Evolutionary conservation across 2,113 vertebrate genomes (phyloP).

Genomic region (Notechis scutatus): DNA sequence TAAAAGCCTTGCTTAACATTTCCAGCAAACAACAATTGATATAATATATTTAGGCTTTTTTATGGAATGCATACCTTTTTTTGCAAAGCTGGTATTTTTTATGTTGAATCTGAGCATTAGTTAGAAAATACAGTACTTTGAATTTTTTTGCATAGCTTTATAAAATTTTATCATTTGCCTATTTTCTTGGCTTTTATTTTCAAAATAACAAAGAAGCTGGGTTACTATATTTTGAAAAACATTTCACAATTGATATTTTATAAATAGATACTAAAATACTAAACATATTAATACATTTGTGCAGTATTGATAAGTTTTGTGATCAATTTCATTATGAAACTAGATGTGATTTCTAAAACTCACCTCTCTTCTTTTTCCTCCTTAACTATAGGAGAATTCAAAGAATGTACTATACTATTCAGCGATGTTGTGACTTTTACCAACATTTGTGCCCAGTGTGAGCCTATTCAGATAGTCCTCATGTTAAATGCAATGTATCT

Average conservation of each 20-base stretch:
- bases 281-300: not conserved
- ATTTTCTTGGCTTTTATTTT: not conserved
- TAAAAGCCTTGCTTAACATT: not conserved
- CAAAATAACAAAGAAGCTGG: not conserved
- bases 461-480: conserved; percentile 77
- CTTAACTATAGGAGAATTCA: conserved; percentile 69
- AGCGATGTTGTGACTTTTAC: conserved; percentile 79
- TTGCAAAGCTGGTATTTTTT: not conserved
- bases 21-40: not conserved
- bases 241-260: not conserved
- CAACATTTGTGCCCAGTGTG: conserved; percentile 74
- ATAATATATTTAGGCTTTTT: not conserved
- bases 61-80: not conserved
- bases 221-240: not conserved
- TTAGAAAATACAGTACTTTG: not conserved
- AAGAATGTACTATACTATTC: conserved; percentile 77
- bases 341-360: not conserved
- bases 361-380: not conserved
- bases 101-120: not conserved
- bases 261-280: not conserved
- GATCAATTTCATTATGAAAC: not conserved
- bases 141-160: not conserved
- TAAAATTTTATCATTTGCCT: not conserved
- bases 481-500: conserved; percentile 80
- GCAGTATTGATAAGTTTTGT: rapidly evolving